These are phyloP conservation scores for Koerneria pararmatus DNA, from an alignment of 2,888 invertebrate species.

Conservation along the genomic window DNA sequence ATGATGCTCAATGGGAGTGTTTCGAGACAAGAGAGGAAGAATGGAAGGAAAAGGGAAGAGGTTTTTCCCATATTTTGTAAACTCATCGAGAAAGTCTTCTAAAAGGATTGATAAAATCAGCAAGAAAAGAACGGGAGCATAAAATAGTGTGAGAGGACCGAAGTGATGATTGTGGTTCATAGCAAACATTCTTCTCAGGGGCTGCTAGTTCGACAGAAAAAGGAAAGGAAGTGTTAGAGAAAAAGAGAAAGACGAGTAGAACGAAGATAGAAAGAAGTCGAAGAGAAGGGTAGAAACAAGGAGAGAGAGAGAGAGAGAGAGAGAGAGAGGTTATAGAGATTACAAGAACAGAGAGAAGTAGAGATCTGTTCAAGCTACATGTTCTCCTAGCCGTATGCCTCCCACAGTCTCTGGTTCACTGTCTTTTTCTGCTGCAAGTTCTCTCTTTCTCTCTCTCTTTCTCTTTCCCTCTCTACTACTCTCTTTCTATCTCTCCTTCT, in stretches of 20 bases:
- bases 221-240: too few relatives aligned
- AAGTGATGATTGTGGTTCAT: too few relatives aligned
- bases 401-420: too few relatives aligned
- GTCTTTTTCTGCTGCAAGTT: too few relatives aligned
- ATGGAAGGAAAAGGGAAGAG: not conserved
- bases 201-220: too few relatives aligned
- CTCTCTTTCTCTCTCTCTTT: not conserved
- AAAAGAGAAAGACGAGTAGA: not conserved
- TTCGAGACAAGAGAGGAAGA: not conserved
- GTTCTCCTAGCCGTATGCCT: too few relatives aligned
- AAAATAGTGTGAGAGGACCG: too few relatives aligned
- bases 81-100: not conserved
- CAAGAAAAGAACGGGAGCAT: too few relatives aligned
- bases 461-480: not conserved
- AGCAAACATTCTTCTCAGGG: too few relatives aligned
- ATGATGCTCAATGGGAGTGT: not conserved
- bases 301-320: constrained; percentile 7
- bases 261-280: constrained; percentile 1
- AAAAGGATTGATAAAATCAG: too few relatives aligned
- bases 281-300: not conserved
- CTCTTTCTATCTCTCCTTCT: not conserved
- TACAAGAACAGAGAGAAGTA: not conserved
- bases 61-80: not conserved
- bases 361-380: too few relatives aligned
- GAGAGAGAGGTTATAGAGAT: not conserved